Evolutionary conservation across 2,797 vertebrate species (phyloP).

Genomic region (Manis crassicaudata): DNA sequence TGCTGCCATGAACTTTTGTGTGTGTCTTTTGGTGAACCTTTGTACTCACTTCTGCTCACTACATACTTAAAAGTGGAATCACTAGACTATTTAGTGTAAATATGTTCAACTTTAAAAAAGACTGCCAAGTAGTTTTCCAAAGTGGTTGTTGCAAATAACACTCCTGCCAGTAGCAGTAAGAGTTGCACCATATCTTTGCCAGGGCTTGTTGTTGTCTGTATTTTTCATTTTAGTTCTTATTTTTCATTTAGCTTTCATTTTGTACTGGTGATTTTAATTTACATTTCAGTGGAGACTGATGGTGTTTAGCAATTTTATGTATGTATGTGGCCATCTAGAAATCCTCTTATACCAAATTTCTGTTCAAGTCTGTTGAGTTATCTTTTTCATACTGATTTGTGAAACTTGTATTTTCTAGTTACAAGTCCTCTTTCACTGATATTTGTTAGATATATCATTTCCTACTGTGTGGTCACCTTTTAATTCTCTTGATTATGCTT

Average conservation of each 20-base stretch:
- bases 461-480: neutral
- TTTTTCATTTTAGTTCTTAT: slow-evolving; percentile 20
- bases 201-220: neutral
- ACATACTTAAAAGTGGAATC: slow-evolving; percentile 1
- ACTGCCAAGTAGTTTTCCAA: neutral
- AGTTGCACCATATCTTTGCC: neutral
- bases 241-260: neutral
- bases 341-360: neutral
- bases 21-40: neutral
- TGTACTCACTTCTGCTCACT: neutral
- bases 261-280: slow-evolving; percentile 15
- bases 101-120: slow-evolving; percentile 44
- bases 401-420: neutral
- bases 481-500: neutral
- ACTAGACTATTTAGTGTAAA: neutral
- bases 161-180: neutral
- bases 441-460: neutral
- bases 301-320: neutral
- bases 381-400: neutral
- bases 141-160: neutral
- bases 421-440: neutral
- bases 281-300: neutral
- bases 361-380: neutral
- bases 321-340: neutral
- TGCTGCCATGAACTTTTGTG: neutral